Conservation (phyloP, 2,888 invertebrate genomes). For the Bruchidius siliquastri region DNA sequence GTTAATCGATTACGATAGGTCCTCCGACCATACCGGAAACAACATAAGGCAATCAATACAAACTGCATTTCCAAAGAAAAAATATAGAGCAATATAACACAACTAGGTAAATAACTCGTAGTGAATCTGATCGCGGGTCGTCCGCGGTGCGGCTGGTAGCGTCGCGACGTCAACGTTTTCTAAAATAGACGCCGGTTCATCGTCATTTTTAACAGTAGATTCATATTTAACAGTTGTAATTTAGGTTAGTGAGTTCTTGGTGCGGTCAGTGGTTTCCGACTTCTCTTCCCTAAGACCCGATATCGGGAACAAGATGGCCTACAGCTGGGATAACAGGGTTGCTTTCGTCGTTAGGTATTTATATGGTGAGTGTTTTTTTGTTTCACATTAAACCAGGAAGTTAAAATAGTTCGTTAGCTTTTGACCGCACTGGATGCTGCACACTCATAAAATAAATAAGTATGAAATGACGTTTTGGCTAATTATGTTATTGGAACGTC, state of each 20-base stretch:
- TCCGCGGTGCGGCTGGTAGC: conserved; percentile 5
- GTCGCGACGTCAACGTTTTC: conserved; percentile 23
- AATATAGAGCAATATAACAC: not conserved
- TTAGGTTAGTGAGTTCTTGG: conserved; percentile 5
- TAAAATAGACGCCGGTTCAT: conserved; percentile 33
- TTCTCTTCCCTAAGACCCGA: conserved; percentile 1
- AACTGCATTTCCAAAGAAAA: not conserved
- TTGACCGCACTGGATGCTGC: not conserved
- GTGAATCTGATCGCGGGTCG: not conserved
- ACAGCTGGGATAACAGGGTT: conserved; percentile 80
- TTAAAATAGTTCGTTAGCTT: not conserved
- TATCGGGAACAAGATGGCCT: conserved; percentile 56
- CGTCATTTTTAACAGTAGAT: conserved; percentile 24
- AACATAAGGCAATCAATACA: too few relatives aligned
- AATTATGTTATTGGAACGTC: too few relatives aligned
- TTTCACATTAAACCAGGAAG: not conserved
- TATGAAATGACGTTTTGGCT: too few relatives aligned
- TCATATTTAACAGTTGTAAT: conserved; percentile 17
- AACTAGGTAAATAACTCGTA: not conserved
- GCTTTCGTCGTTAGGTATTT: conserved; percentile 76
- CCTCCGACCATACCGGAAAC: too few relatives aligned
- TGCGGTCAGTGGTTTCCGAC: conserved; percentile 5
- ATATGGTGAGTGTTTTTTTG: conserved; percentile 61
- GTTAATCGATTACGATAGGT: too few relatives aligned
- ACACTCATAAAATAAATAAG: too few relatives aligned